A percentile compares a stretch with the other conserved stretches of the same genome.
These are phyloP conservation scores for Porites cylindrica DNA, from an alignment of 92 coral and sea anemone species.

Conservation along the genomic window DNA sequence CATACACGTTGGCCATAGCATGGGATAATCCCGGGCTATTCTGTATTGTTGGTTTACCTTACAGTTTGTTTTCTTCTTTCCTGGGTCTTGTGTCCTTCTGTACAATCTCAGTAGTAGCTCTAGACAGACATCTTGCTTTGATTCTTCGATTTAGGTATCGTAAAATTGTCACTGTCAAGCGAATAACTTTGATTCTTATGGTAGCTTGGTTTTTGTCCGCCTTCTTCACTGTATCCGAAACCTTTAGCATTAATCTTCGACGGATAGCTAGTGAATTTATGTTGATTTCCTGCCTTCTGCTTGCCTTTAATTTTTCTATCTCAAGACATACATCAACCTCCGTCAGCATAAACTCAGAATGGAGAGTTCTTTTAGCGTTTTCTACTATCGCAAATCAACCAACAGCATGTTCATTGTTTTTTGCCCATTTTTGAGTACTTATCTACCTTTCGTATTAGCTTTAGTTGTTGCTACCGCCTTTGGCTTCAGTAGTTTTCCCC, in stretches of 20 bases:
- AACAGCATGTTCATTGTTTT: slow-evolving; percentile 14
- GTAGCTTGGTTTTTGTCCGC: background rate
- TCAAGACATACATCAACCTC: background rate
- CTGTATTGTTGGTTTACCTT: background rate
- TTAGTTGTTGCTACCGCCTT: background rate
- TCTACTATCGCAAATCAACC: slow-evolving; percentile 8
- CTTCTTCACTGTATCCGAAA: background rate
- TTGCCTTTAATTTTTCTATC: background rate
- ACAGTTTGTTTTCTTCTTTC: background rate
- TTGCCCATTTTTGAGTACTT: background rate
- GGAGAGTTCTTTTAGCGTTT: background rate
- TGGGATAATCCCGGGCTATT: background rate
- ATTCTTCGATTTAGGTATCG: slow-evolving; percentile 3
- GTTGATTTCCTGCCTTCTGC: background rate
- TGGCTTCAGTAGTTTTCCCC: background rate
- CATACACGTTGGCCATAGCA: background rate
- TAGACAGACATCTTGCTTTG: slow-evolving; percentile 15
- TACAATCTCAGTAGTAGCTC: background rate
- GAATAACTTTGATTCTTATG: background rate
- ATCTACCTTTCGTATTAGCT: background rate
- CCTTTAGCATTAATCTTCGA: background rate
- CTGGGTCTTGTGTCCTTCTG: slow-evolving; percentile 1
- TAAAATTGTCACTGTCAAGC: background rate
- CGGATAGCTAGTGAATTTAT: background rate
- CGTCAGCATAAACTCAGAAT: background rate